Base-by-base conservation (phyloP, 2,797 vertebrate genomes). In the Neosalanx taihuensis region DNA sequence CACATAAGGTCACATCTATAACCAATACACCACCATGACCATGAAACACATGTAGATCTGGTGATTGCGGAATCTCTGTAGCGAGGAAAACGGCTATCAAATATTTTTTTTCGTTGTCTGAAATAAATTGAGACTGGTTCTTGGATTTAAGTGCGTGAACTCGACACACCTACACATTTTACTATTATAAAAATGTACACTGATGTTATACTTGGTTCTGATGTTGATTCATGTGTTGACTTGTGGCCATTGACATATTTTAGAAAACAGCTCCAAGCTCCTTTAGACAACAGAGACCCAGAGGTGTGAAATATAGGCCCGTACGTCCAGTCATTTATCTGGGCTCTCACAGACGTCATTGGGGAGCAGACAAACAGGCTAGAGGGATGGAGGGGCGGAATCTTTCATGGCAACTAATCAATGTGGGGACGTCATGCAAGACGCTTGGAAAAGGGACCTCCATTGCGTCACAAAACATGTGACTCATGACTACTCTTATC, bases 381-480 rank as follows among this genome's bases (percentile, higher is more conserved):
- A 5, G 26, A 30, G 59, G 59, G 23, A 29, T 13, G 29, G 4
- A 61, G 59, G 59, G 41, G 41, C 41, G 41, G 41, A 46, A 15
- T 49, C 23, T 64, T 72, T 59, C 10, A 56, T 51, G 53, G 17
- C 13, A 76, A 13, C 26, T 66, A 23, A 72, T 68, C 49, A 69
- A 69, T 51, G 49, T 59, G 18, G 10, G 33, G 57, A 12, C 41
- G 41, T 46, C 41, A 46, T 46, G 41, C 41, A 13, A 67, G 23
- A 12, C 5, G 74, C 4, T 58, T 41, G n/a, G 26, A 59, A 5
- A 17, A 26, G 37, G 13, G 33, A 31, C 49, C 49, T 67, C 62
- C 46, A 68, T 33, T 61, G 64, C 31, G 57, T 33, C 2, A 1
- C 9, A 67, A 63, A 51, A 58, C 56, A 31, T 20, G 35, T 46